Conservation (phyloP, 2,113 vertebrate species). For the Arizona elegans region DNA sequence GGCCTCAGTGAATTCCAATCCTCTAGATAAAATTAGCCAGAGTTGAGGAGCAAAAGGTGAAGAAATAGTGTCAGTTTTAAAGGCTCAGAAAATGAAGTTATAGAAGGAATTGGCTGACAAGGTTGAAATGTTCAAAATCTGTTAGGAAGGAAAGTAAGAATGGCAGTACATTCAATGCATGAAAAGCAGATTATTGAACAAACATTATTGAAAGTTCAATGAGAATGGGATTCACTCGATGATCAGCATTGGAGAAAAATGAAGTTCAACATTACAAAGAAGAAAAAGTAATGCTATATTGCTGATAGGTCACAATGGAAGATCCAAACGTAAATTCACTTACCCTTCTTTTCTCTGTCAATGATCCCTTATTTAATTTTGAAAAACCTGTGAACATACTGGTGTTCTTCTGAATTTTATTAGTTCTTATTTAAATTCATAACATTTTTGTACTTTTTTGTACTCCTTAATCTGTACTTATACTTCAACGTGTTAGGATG, state of each 20-base stretch:
- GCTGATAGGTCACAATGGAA: not conserved
- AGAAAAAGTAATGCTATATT: not conserved
- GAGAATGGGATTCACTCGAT: not conserved
- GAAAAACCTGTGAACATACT: not conserved
- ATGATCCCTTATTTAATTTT: not conserved
- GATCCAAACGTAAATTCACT: not conserved
- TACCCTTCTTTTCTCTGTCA: not conserved
- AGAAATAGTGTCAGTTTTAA: not conserved
- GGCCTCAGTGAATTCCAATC: not conserved
- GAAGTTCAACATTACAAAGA: not conserved
- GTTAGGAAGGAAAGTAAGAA: not conserved
- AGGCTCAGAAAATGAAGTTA: not conserved
- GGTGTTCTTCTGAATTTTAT: not conserved
- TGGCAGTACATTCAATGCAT: not conserved
- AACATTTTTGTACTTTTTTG: too few relatives aligned
- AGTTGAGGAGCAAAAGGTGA: not conserved
- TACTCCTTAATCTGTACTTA: not conserved
- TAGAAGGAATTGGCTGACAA: not conserved
- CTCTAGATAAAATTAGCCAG: not conserved
- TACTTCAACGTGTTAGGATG: not conserved
- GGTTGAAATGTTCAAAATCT: not conserved
- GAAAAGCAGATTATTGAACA: not conserved
- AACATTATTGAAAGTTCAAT: not conserved
- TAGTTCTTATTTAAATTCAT: not conserved
- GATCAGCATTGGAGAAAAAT: not conserved